Evolutionary conservation across 2,113 vertebrate species (phyloP).

Genomic region (Dendrocopos noguchii): DNA sequence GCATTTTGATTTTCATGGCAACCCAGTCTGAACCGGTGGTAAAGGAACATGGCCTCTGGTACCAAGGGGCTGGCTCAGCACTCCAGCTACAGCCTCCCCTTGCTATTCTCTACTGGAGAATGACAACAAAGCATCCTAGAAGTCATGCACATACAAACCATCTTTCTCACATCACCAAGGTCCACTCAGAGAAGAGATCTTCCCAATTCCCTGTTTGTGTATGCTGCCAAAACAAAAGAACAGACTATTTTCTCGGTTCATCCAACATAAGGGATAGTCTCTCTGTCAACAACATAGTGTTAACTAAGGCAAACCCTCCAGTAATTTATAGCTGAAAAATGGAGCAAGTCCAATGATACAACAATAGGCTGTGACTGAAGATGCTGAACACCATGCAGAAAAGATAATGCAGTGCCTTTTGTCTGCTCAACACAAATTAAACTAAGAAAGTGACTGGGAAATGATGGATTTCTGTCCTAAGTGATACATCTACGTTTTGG

Average conservation of each 20-base stretch:
- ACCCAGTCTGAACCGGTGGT: neutral
- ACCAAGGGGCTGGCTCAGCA: neutral
- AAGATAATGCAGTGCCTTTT: neutral
- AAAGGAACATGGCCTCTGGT: neutral
- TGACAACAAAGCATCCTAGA: neutral
- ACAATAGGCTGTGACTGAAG: neutral
- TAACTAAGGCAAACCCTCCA: neutral
- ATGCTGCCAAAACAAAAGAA: neutral
- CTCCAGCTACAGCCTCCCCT: neutral
- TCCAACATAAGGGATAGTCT: neutral
- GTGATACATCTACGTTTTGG: slow-evolving; percentile 14
- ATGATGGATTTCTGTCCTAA: slow-evolving; percentile 4
- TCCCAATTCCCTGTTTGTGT: fast-evolving
- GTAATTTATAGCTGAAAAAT: fast-evolving
- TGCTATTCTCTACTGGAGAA: neutral
- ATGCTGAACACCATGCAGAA: neutral
- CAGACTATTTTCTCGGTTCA: neutral
- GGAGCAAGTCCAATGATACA: neutral
- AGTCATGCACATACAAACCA: neutral
- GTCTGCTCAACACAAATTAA: neutral
- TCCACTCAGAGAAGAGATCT: neutral
- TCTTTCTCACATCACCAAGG: neutral
- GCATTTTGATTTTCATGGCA: neutral
- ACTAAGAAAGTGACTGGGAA: neutral
- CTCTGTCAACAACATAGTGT: neutral